Evolutionary conservation across 2,888 invertebrate species (phyloP).

Genomic region (Zygogramma bicolorata): DNA sequence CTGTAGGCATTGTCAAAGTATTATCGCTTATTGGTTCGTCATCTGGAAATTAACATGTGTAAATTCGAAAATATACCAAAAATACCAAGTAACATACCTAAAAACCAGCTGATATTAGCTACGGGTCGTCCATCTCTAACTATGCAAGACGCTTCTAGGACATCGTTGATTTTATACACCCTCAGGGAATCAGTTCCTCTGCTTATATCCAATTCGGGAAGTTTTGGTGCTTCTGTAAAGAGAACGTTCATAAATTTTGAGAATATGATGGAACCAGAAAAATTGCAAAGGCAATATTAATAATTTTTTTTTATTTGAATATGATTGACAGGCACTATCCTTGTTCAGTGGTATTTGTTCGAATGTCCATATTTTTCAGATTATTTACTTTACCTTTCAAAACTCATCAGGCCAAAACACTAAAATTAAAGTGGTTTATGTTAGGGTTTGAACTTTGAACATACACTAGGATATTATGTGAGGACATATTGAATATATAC

Average conservation of each 20-base stretch:
- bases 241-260: not conserved
- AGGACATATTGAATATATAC: too few species aligned
- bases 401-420: too few species aligned
- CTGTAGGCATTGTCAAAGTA: constrained; percentile 69
- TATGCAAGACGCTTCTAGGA: constrained; percentile 75
- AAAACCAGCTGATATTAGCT: constrained; percentile 80
- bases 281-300: too few species aligned
- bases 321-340: too few species aligned
- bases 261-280: too few species aligned
- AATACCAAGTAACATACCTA: constrained; percentile 69
- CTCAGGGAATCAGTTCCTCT: constrained; percentile 63
- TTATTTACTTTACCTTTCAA: too few species aligned
- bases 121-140: constrained; percentile 80
- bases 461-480: too few species aligned
- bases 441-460: too few species aligned
- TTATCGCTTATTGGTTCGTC: constrained; percentile 71
- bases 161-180: constrained; percentile 73
- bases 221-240: constrained; percentile 67
- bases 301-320: too few species aligned
- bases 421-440: too few species aligned
- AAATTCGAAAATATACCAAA: not conserved
- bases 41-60: constrained; percentile 65
- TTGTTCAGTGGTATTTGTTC: too few species aligned
- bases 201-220: constrained; percentile 67
- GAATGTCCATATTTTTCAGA: too few species aligned